Base-by-base conservation (phyloP, 2,113 vertebrate genomes). In the Sula dactylatra region DNA sequence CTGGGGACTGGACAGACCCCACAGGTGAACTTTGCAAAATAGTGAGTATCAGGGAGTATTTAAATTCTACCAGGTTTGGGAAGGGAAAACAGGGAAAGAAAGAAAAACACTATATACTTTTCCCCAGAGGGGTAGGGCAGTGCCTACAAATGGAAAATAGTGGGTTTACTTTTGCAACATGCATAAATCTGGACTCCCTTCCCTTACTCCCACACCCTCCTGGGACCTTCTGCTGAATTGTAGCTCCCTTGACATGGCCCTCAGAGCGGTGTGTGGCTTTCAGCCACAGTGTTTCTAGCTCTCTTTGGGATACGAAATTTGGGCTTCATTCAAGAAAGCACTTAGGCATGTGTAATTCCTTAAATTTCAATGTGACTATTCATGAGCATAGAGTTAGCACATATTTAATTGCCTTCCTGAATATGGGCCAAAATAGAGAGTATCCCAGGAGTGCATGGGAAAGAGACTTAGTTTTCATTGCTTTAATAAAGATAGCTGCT, bases 401-500 rank as follows among this genome's bases (percentile, higher is more conserved):
- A 91, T 96, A 93, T 95, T 97, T 96, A 97, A 97, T 96, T 97
- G 95, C 87, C 87, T 97, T 94, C 90, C 93, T 97, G 96, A 97
- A 92, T 66, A 83, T 29, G 40, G 84, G 97, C 97, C 96, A 97
- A 96, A 94, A 93, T 20, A 86, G 79, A 95, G 74, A 90, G 67
- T 36, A 92, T 94, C 94, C 82, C 87, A 90, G 79, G 93, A 95
- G 95, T 88, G 84, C 59, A 59, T 34, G 74, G 58, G 79, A 78
- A 92, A 90, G 47, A 83, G 66, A 70, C 78, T 84, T 81, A 38
- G 87, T 74, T 95, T 97, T 94, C 91, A 77, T 91, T 82, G 71
- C 93, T 82, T 85, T 93, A 82, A 73, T 90, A 95, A 85, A 94
- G 77, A 87, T 85, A 65, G 95, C 49, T 91, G 31, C 78, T 94